Conservation (phyloP, 2,797 vertebrate genomes). For the Bovichtus variegatus region DNA sequence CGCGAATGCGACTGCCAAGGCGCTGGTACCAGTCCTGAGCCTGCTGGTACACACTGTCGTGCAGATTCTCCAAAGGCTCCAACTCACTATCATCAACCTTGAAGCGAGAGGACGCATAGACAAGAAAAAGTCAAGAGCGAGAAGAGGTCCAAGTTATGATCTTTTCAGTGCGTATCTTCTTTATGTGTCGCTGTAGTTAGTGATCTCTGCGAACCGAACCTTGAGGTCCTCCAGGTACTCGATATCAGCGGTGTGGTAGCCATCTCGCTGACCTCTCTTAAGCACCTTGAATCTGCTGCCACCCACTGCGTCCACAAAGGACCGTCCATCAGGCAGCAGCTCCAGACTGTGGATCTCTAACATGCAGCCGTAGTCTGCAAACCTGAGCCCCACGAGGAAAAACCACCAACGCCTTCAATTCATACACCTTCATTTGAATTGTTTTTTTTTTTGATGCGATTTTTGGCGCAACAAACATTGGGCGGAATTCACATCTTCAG, state of each 20-base stretch:
- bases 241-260: slow-evolving; percentile 93
- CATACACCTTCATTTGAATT: background rate
- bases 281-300: slow-evolving; percentile 89
- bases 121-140: background rate
- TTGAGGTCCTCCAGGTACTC: slow-evolving; percentile 91
- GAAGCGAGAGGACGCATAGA: background rate
- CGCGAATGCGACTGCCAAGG: slow-evolving; percentile 80
- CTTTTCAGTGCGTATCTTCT: background rate
- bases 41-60: slow-evolving; percentile 90
- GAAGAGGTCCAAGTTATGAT: background rate
- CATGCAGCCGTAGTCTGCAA: slow-evolving; percentile 92
- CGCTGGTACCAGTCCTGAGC: slow-evolving; percentile 90
- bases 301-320: slow-evolving; percentile 89
- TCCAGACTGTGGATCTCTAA: slow-evolving; percentile 89
- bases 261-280: slow-evolving; percentile 88
- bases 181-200: background rate
- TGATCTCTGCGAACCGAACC: slow-evolving; percentile 73
- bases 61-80: slow-evolving; percentile 86
- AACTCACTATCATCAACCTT: slow-evolving; percentile 89
- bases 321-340: slow-evolving; percentile 89
- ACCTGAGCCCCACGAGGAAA: slow-evolving; percentile 76
- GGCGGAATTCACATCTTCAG: background rate
- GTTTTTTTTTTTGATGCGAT: background rate
- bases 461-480: too few relatives aligned
- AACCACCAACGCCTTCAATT: too few relatives aligned